Conservation (phyloP, 2,888 invertebrate genomes). For the Erannis defoliaria region DNA sequence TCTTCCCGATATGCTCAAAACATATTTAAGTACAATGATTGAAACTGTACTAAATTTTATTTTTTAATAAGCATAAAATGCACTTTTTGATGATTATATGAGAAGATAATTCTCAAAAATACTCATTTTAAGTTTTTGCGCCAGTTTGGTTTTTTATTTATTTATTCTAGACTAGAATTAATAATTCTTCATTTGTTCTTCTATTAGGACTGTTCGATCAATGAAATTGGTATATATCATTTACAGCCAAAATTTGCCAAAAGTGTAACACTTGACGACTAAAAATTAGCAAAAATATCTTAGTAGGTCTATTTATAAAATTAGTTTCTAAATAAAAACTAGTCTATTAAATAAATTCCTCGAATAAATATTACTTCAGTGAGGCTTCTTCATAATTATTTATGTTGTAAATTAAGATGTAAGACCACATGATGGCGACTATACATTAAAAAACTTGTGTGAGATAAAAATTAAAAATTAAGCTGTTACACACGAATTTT, state of each 20-base stretch:
- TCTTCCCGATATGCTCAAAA: conserved; percentile 33
- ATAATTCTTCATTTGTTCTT: conserved; percentile 11
- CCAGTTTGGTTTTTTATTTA: conserved; percentile 1
- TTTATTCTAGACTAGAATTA: conserved; percentile 16
- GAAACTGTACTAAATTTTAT: conserved; percentile 27
- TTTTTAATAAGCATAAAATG: conserved; percentile 69
- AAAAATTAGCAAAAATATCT: conserved; percentile 64
- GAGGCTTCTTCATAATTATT: conserved; percentile 64
- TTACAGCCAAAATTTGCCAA: conserved; percentile 84
- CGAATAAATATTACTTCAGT: conserved; percentile 54
- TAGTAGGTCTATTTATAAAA: conserved; percentile 63
- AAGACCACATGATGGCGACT: too few species aligned
- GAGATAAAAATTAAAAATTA: too few species aligned
- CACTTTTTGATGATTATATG: conserved; percentile 62
- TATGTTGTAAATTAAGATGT: conserved; percentile 16
- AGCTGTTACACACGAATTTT: not conserved
- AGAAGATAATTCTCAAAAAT: conserved; percentile 66
- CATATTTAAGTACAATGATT: conserved; percentile 8
- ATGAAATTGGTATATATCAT: conserved; percentile 54
- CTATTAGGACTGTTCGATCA: conserved; percentile 20
- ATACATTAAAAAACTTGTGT: too few species aligned
- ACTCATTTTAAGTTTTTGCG: conserved; percentile 21
- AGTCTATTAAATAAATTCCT: conserved; percentile 55
- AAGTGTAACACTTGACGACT: conserved; percentile 63
- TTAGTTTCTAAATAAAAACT: conserved; percentile 63